Conservation (phyloP, 1,140 invertebrate genomes). For the Heliconius eleuchia region DNA sequence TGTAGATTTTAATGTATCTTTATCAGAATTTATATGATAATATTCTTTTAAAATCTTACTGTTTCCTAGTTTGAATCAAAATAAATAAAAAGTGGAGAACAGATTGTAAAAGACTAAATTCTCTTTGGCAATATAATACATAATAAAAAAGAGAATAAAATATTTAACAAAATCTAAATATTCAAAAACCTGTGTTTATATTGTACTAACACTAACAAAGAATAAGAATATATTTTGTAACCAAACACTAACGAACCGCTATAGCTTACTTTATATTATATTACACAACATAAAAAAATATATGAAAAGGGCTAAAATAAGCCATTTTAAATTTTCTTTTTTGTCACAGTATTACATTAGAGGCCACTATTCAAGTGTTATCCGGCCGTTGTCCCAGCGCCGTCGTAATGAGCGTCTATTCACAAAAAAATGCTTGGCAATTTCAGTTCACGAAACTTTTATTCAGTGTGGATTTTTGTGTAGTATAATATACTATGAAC, state of each 20-base stretch:
- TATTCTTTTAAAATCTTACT: not conserved
- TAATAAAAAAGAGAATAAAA: not conserved
- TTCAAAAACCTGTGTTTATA: too few species aligned
- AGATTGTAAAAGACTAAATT: too few species aligned
- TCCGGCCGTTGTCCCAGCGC: not conserved
- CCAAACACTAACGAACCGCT: not conserved
- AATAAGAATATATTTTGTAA: too few species aligned
- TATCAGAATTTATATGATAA: not conserved
- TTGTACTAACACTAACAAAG: too few species aligned
- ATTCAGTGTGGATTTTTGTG: not conserved
- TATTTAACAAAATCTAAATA: too few species aligned
- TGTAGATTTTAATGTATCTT: not conserved
- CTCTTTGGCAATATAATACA: too few species aligned
- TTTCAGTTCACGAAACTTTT: not conserved
- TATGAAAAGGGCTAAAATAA: not conserved
- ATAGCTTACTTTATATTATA: not conserved
- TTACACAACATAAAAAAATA: too few species aligned
- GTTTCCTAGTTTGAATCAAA: too few species aligned
- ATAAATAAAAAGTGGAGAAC: not conserved
- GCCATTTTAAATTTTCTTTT: not conserved
- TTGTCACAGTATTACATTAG: slow-evolving; percentile 5
- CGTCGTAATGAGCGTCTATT: slow-evolving; percentile 8
- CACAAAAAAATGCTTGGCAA: not conserved
- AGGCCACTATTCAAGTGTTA: not conserved
- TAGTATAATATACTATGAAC: not conserved